Conservation (phyloP, 2,113 vertebrate genomes). For the Paracanthobrama guichenoti region DNA sequence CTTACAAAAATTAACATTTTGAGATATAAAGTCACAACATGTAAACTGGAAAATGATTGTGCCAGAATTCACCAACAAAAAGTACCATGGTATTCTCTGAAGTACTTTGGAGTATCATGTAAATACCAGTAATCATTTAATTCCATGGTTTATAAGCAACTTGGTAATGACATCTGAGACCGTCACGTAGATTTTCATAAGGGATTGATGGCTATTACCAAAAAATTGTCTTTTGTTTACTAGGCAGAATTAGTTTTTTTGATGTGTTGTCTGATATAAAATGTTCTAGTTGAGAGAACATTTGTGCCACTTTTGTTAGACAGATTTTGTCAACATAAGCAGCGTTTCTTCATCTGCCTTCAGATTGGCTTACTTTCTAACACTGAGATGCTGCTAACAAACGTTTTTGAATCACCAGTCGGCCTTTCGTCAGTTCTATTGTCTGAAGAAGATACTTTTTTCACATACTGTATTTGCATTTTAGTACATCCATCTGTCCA, state of each 20-base stretch:
- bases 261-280: not conserved
- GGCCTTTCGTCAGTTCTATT: not conserved
- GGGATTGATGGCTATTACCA: not conserved
- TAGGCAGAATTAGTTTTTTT: not conserved
- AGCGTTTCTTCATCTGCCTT: not conserved
- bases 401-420: not conserved
- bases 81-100: not conserved
- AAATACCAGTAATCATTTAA: not conserved
- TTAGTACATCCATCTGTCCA: conserved; percentile 11
- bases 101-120: not conserved
- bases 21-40: not conserved
- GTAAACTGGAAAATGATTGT: not conserved
- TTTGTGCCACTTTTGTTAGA: not conserved
- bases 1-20: not conserved
- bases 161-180: not conserved
- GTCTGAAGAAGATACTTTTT: conserved; percentile 1
- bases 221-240: not conserved
- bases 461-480: not conserved
- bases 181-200: not conserved
- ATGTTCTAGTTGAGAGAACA: not conserved
- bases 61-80: not conserved
- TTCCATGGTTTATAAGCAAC: not conserved
- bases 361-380: not conserved
- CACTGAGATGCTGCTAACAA: conserved; percentile 5
- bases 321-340: not conserved